These are phyloP conservation scores for Paedocypris micromegethes DNA, from an alignment of 2,797 vertebrate genomes.

Conservation along the genomic window DNA sequence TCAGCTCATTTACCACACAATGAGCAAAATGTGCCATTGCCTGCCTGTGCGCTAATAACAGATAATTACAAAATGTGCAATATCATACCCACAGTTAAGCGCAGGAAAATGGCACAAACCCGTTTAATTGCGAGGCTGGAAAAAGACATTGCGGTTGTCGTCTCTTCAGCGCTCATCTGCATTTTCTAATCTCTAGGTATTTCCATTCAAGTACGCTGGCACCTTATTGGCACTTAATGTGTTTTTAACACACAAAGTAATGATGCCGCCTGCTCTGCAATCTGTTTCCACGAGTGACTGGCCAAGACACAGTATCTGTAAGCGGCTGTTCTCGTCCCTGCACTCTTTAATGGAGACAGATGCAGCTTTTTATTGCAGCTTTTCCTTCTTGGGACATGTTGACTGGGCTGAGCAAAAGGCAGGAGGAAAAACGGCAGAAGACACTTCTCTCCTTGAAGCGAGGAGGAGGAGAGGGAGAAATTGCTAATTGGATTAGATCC, in stretches of 20 bases:
- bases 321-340: conserved; percentile 34
- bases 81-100: conserved; percentile 23
- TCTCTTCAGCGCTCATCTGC: conserved; percentile 27
- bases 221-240: conserved; percentile 54
- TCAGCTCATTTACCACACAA: conserved; percentile 23
- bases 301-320: conserved; percentile 41
- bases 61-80: conserved; percentile 38
- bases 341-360: conserved; percentile 58
- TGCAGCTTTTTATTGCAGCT: conserved; percentile 45
- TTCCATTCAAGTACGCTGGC: conserved; percentile 51
- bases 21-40: conserved; percentile 18
- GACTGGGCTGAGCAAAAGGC: conserved; percentile 33
- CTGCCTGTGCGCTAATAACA: conserved; percentile 24
- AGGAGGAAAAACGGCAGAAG: conserved; percentile 14
- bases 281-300: conserved; percentile 53
- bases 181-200: conserved; percentile 45
- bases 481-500: conserved; percentile 58
- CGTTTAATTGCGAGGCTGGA: conserved; percentile 26
- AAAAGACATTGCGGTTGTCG: conserved; percentile 17
- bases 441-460: conserved; percentile 50
- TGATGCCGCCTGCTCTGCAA: conserved; percentile 53
- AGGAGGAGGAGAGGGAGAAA: conserved; percentile 53
- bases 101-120: conserved; percentile 18
- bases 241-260: conserved; percentile 61
- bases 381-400: conserved; percentile 46